A percentile compares a stretch with the other conserved stretches of the same genome.
Evolutionary conservation across 2,113 vertebrate genomes (phyloP).

Genomic region (Neopipo cinnamomea): DNA sequence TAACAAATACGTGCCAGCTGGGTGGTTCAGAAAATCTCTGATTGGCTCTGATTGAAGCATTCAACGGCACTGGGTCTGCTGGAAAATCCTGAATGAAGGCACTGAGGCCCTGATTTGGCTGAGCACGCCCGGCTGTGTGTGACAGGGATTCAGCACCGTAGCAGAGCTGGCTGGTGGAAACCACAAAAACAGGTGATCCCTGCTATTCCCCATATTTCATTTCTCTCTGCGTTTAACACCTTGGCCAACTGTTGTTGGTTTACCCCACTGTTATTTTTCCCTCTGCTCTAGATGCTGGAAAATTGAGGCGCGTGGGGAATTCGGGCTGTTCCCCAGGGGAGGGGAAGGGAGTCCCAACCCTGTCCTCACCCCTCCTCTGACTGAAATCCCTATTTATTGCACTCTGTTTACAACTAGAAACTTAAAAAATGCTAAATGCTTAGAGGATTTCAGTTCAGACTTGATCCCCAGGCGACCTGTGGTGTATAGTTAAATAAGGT

Average conservation of each 20-base stretch:
- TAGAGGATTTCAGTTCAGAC: not conserved
- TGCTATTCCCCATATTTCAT: rapidly evolving
- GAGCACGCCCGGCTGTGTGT: not conserved
- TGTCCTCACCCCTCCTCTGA: not conserved
- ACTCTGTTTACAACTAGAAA: not conserved
- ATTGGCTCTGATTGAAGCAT: conserved; percentile 50
- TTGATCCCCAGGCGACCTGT: not conserved
- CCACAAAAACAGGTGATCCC: rapidly evolving
- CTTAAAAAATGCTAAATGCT: not conserved
- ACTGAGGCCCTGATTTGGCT: not conserved
- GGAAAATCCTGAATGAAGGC: conserved; percentile 35
- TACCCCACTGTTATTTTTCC: not conserved
- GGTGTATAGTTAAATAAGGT: not conserved
- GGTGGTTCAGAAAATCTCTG: not conserved
- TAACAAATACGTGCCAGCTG: conserved; percentile 17
- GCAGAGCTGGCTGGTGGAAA: not conserved
- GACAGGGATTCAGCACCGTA: rapidly evolving
- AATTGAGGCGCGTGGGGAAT: rapidly evolving
- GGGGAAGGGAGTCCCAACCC: not conserved
- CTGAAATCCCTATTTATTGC: not conserved
- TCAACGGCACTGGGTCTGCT: not conserved
- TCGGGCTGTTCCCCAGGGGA: not conserved
- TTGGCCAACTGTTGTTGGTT: not conserved
- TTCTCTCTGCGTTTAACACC: not conserved
- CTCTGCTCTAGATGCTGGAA: not conserved